Conservation (phyloP, 2,797 vertebrate genomes). For the Siniperca scherzeri region DNA sequence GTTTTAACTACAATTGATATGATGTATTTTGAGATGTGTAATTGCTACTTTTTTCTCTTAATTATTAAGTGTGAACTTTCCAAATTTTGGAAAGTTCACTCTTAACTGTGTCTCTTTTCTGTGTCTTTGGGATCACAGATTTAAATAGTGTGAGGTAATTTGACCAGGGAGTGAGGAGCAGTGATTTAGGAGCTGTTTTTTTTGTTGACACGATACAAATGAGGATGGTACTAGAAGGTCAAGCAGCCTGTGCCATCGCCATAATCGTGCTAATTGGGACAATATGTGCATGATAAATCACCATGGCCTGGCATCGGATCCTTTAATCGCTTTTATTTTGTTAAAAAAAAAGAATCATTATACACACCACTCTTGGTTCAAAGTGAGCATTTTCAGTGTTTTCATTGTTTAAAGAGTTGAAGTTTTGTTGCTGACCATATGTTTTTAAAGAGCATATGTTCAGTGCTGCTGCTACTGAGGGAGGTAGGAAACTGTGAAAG, state of each 20-base stretch:
- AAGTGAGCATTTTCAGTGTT: slow-evolving; percentile 34
- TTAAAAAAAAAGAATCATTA: slow-evolving; percentile 14
- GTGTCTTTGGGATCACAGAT: slow-evolving; percentile 54
- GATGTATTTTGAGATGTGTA: not conserved
- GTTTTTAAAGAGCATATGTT: slow-evolving; percentile 76
- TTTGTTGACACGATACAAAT: slow-evolving; percentile 85
- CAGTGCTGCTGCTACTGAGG: slow-evolving; percentile 54
- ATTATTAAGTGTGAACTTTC: not conserved
- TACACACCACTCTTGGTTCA: slow-evolving; percentile 15
- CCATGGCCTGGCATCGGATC: not conserved
- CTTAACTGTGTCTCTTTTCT: slow-evolving; percentile 38
- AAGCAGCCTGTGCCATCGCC: slow-evolving; percentile 76
- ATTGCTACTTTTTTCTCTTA: no score
- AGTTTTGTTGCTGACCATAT: slow-evolving; percentile 69
- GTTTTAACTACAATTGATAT: no score
- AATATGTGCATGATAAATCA: slow-evolving; percentile 80
- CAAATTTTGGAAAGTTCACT: slow-evolving; percentile 33
- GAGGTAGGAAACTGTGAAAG: slow-evolving; percentile 57
- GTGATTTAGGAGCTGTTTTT: slow-evolving; percentile 85
- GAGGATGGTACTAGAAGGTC: slow-evolving; percentile 86
- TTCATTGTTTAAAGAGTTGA: slow-evolving; percentile 45
- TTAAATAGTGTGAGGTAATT: slow-evolving; percentile 36
- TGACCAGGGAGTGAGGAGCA: slow-evolving; percentile 67
- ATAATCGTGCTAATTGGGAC: slow-evolving; percentile 86
- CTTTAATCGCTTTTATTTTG: slow-evolving; percentile 44